phyloP scores from a whole-genome alignment of 2,797 vertebrate genomes.

The Tachyglossus aculeatus region DNA sequence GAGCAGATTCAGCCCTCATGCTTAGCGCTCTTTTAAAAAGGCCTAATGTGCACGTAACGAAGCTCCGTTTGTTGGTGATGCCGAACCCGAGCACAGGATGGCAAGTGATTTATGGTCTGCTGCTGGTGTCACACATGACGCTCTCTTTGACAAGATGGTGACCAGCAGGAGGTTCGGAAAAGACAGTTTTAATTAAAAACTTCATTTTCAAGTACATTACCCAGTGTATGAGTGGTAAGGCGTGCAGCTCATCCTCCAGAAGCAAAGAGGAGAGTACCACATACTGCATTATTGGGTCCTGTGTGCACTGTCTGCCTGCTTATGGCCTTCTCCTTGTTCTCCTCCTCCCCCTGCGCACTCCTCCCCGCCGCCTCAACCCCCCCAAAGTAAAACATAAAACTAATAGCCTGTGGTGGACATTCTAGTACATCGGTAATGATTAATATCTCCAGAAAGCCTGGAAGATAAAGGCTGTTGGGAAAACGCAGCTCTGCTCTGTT shows the following conservation, averaged over 20 bases:
- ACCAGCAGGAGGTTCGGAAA: neutral
- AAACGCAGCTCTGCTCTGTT: neutral
- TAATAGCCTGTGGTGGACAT: fast-evolving
- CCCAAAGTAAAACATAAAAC: neutral
- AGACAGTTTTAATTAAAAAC: neutral
- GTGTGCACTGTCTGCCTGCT: neutral
- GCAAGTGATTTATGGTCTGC: neutral
- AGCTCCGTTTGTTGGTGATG: neutral
- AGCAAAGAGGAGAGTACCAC: neutral
- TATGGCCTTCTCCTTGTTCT: neutral
- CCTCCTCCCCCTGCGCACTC: too few relatives aligned
- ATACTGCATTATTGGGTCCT: neutral
- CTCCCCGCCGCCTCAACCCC: too few relatives aligned
- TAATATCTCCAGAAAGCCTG: neutral
- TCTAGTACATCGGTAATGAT: neutral
- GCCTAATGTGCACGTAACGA: neutral
- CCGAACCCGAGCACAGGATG: neutral
- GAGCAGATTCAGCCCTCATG: too few relatives aligned
- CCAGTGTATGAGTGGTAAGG: neutral
- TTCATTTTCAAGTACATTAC: neutral
- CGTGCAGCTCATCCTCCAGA: neutral
- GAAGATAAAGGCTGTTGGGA: neutral
- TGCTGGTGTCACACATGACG: neutral
- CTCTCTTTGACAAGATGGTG: neutral
- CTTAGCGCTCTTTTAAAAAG: too few relatives aligned